phyloP scores from a whole-genome alignment of 2,113 vertebrate genomes.

The Archocentrus centrarchus region DNA sequence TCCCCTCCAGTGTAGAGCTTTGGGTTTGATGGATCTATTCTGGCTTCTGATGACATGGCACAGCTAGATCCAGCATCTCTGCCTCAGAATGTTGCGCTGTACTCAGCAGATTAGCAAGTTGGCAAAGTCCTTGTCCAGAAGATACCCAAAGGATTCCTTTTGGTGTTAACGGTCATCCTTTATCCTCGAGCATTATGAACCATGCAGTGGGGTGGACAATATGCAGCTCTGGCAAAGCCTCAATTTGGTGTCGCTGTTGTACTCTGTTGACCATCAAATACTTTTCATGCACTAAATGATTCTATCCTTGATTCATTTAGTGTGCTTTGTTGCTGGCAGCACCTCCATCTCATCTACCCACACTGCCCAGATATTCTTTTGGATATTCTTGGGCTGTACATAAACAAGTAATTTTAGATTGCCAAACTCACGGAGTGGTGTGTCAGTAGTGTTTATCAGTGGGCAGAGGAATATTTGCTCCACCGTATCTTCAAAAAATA shows the following conservation, averaged over 20 bases:
- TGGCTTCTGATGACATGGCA: slow-evolving; percentile 5
- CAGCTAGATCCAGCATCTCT: slow-evolving; percentile 1
- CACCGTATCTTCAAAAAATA: slow-evolving; percentile 65
- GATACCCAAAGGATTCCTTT: background rate
- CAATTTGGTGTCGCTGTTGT: background rate
- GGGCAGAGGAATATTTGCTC: slow-evolving; percentile 57
- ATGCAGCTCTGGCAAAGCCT: background rate
- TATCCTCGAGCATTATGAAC: background rate
- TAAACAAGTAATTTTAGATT: slow-evolving; percentile 68
- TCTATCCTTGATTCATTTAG: background rate
- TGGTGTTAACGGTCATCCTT: background rate
- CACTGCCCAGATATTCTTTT: slow-evolving; percentile 3
- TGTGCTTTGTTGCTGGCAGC: background rate
- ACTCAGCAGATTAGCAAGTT: background rate
- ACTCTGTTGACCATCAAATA: background rate
- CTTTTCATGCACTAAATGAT: background rate
- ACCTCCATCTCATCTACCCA: background rate
- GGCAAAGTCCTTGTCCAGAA: background rate
- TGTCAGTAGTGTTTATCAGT: slow-evolving; percentile 68
- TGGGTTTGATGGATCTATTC: slow-evolving; percentile 1
- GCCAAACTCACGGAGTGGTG: slow-evolving; percentile 31
- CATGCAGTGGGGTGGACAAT: background rate
- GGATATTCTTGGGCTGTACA: slow-evolving; percentile 54
- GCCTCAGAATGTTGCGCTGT: background rate
- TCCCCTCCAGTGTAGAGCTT: background rate